These are phyloP conservation scores for Drosophila arawakana DNA, from an alignment of 1,140 invertebrate species.

Conservation along the genomic window DNA sequence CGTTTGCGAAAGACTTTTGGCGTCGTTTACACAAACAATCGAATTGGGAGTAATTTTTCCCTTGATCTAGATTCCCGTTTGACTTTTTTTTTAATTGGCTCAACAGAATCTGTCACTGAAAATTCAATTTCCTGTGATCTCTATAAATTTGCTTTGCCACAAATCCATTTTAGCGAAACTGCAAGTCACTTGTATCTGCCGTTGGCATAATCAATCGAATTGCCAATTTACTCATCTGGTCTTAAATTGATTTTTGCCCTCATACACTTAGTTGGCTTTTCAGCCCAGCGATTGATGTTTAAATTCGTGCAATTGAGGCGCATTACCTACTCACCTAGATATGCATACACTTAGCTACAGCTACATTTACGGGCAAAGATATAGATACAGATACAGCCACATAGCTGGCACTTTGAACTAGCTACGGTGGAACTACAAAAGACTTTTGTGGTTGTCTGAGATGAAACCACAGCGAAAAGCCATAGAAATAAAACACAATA, in stretches of 20 bases:
- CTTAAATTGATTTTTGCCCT: slow-evolving; percentile 64
- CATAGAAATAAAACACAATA: slow-evolving; percentile 68
- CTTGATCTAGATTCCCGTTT: background rate
- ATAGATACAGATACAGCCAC: slow-evolving; percentile 21
- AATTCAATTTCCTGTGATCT: slow-evolving; percentile 46
- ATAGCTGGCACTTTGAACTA: slow-evolving; percentile 44
- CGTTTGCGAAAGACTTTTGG: slow-evolving; percentile 12
- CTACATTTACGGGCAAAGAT: slow-evolving; percentile 24
- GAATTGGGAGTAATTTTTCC: background rate
- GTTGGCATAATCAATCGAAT: slow-evolving; percentile 57
- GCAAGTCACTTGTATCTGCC: background rate
- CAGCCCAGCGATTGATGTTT: slow-evolving; percentile 64
- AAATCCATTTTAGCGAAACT: slow-evolving; percentile 42
- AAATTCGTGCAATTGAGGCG: slow-evolving; percentile 70
- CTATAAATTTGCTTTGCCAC: slow-evolving; percentile 26
- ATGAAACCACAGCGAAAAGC: slow-evolving; percentile 57
- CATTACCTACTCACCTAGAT: slow-evolving; percentile 78
- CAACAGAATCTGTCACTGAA: slow-evolving; percentile 16
- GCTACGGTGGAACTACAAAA: slow-evolving; percentile 28
- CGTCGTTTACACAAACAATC: slow-evolving; percentile 28
- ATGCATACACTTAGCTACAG: slow-evolving; percentile 44
- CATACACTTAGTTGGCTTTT: slow-evolving; percentile 16
- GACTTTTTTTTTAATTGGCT: slow-evolving; percentile 10
- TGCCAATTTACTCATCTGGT: slow-evolving; percentile 52
- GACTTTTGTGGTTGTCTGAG: slow-evolving; percentile 39